A percentile compares a stretch with the other conserved stretches of the same genome.
Conservation (phyloP, 2,888 invertebrate genomes). For the Clistopyga incitator region DNA sequence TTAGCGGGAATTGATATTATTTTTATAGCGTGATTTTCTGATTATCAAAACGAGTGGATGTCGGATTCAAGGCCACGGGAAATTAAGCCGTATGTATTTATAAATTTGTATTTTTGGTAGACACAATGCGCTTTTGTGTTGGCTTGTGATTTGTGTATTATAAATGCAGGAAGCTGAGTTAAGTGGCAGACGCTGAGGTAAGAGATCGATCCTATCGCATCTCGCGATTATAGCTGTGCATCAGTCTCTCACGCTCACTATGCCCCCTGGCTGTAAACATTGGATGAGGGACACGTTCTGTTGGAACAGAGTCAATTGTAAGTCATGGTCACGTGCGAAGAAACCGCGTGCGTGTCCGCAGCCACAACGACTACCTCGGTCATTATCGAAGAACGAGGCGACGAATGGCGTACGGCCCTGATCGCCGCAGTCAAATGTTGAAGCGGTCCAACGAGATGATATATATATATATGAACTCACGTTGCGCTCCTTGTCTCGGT, state of each 20-base stretch:
- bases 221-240: conserved; percentile 15
- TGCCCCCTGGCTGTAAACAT: conserved; percentile 6
- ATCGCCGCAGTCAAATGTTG: conserved; percentile 35
- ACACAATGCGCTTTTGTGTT: not conserved
- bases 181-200: not conserved
- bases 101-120: not conserved
- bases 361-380: conserved; percentile 36
- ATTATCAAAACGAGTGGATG: too few species aligned
- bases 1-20: too few species aligned
- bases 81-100: not conserved
- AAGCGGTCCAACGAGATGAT: conserved; percentile 10
- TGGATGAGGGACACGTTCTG: conserved; percentile 30
- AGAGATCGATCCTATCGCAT: conserved; percentile 1
- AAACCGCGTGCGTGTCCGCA: conserved; percentile 50
- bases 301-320: conserved; percentile 64
- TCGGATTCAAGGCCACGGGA: not conserved
- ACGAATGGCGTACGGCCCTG: conserved; percentile 62
- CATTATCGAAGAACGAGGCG: conserved; percentile 23
- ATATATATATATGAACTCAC: conserved; percentile 2
- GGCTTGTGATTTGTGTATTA: not conserved
- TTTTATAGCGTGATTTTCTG: too few species aligned
- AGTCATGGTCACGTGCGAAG: conserved; percentile 56
- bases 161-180: not conserved
- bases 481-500: not conserved
- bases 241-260: conserved; percentile 9